Percentiles rank a stretch among this genome's conserved stretches.
Conservation (phyloP, 2,888 invertebrate genomes). For the Leptinotarsa rubiginosa region DNA sequence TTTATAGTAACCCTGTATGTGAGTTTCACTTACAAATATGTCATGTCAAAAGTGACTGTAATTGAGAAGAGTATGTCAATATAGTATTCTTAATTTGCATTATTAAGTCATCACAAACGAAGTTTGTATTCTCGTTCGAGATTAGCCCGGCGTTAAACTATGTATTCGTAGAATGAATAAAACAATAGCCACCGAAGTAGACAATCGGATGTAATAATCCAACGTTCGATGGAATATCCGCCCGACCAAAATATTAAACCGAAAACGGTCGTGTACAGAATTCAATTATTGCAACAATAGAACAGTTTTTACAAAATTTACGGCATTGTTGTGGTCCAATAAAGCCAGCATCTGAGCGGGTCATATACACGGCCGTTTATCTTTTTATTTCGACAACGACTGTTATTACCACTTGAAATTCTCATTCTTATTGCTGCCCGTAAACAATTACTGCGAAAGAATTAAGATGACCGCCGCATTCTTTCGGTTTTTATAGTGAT, state of each 20-base stretch:
- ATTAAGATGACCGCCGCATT: constrained; percentile 44
- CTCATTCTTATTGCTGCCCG: constrained; percentile 32
- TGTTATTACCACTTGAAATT: constrained; percentile 40
- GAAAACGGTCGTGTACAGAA: constrained; percentile 24
- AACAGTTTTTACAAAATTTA: constrained; percentile 39
- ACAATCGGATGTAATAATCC: constrained; percentile 9
- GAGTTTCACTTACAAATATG: too few species aligned
- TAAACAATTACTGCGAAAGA: constrained; percentile 20
- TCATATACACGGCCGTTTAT: constrained; percentile 40
- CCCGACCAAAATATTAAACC: constrained; percentile 20
- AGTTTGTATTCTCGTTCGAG: background rate
- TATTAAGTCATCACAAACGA: background rate
- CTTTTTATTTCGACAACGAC: constrained; percentile 43
- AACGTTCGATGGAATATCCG: constrained; percentile 12
- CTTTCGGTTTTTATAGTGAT: constrained; percentile 43
- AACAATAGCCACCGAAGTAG: constrained; percentile 10
- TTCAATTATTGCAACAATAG: constrained; percentile 38
- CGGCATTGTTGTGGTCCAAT: constrained; percentile 37
- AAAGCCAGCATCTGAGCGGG: constrained; percentile 29
- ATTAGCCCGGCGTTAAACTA: background rate
- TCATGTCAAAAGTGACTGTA: too few species aligned
- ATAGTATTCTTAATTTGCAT: background rate
- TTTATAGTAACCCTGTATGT: too few species aligned
- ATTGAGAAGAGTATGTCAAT: too few species aligned
- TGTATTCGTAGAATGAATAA: background rate